These are phyloP conservation scores for Temnopleurus reevesii DNA, from an alignment of 53 echinoderm and acorn worm species.

Conservation along the genomic window DNA sequence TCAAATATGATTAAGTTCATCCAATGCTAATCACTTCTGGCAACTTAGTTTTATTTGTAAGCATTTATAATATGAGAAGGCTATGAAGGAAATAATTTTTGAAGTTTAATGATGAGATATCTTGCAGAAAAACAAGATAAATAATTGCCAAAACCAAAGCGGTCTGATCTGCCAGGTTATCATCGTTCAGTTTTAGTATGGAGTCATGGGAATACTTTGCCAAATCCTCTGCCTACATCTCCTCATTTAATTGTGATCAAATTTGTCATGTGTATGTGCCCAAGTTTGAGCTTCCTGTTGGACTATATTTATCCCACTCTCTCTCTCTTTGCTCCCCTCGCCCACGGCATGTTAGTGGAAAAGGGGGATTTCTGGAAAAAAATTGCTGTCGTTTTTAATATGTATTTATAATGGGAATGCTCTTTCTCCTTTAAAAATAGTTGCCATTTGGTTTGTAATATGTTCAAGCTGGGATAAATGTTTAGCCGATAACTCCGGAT, in stretches of 20 bases:
- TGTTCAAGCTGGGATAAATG: no score
- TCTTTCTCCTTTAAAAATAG: background rate
- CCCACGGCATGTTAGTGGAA: background rate
- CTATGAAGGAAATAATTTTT: background rate
- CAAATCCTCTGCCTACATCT: constrained; percentile 31
- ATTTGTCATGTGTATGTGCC: constrained; percentile 14
- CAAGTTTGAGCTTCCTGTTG: constrained; percentile 1
- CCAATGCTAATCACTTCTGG: background rate
- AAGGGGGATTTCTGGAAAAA: background rate
- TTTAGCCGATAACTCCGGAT: no score
- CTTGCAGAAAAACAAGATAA: background rate
- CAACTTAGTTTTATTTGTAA: background rate
- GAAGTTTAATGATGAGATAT: background rate
- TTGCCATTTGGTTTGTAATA: background rate
- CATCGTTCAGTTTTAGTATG: background rate
- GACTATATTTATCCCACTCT: constrained; percentile 16
- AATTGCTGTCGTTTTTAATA: background rate
- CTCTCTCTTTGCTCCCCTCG: background rate
- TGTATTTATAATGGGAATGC: background rate
- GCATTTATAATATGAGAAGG: background rate
- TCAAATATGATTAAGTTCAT: background rate
- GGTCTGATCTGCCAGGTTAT: constrained; percentile 25
- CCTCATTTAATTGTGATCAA: background rate
- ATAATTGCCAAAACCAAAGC: constrained; percentile 29
- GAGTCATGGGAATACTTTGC: constrained; percentile 6